Percentiles rank a stretch among this genome's conserved stretches.
These are phyloP conservation scores for Escarpia spicata DNA, from an alignment of 2,888 invertebrate genomes.

Conservation along the genomic window DNA sequence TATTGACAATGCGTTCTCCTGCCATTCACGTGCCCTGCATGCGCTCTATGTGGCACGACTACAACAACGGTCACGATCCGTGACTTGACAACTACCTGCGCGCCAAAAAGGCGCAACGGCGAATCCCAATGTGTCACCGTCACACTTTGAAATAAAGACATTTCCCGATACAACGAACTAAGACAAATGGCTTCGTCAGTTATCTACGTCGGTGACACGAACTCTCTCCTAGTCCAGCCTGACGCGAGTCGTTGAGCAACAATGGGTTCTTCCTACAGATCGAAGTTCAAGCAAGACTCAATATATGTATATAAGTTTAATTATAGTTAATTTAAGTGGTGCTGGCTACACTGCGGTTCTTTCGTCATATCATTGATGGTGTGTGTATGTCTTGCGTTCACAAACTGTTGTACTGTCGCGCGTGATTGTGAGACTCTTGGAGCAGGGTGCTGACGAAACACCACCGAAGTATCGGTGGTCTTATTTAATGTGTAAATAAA, in stretches of 20 bases:
- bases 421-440: not conserved
- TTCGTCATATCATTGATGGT: not conserved
- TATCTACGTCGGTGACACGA: not conserved
- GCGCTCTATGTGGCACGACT: not conserved
- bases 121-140: not conserved
- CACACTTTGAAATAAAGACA: not conserved
- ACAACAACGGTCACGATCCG: not conserved
- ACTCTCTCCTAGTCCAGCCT: slow-evolving; percentile 3
- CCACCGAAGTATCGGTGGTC: not conserved
- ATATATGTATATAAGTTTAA: not conserved
- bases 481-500: slow-evolving; percentile 16
- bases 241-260: not conserved
- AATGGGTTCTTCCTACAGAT: not conserved
- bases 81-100: not conserved
- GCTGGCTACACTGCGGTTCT: not conserved
- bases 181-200: not conserved
- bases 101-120: not conserved
- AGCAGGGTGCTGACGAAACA: not conserved
- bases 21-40: not conserved
- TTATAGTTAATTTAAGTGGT: not conserved
- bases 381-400: not conserved
- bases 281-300: not conserved
- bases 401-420: not conserved
- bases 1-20: not conserved
- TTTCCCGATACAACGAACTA: not conserved